A percentile compares a stretch with the other conserved stretches of the same genome.
Conservation (phyloP, 2,113 vertebrate species). For the Tursiops truncatus region DNA sequence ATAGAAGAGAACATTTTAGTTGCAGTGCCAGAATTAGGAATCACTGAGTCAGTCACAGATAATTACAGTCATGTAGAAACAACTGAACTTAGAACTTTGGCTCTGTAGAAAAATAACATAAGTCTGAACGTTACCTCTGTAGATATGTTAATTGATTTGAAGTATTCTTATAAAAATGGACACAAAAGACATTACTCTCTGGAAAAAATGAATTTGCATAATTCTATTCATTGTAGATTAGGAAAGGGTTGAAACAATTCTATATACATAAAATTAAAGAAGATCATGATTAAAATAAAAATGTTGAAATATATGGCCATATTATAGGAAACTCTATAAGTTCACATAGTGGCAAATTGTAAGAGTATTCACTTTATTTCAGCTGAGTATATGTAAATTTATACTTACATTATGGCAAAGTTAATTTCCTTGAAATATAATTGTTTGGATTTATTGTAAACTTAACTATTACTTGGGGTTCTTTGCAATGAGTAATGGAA, state of each 20-base stretch:
- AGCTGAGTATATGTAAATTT: not conserved
- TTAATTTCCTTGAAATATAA: slow-evolving; percentile 40
- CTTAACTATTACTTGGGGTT: not conserved
- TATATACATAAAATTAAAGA: not conserved
- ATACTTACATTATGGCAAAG: not conserved
- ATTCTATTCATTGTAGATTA: not conserved
- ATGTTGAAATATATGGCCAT: not conserved
- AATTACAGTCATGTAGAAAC: not conserved
- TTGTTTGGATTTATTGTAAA: slow-evolving; percentile 1
- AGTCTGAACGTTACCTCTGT: not conserved
- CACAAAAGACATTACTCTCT: not conserved
- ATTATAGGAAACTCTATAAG: not conserved
- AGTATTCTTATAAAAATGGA: not conserved
- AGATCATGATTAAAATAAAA: slow-evolving; percentile 1
- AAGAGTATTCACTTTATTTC: not conserved
- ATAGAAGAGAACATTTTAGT: not conserved
- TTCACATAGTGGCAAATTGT: not conserved
- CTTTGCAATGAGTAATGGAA: not conserved
- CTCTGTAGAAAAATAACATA: not conserved
- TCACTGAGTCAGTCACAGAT: not conserved
- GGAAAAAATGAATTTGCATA: not conserved
- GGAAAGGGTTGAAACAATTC: not conserved
- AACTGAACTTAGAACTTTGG: not conserved
- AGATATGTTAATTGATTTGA: not conserved
- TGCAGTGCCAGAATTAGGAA: not conserved